Evolutionary conservation across 2,113 vertebrate species (phyloP).

Genomic region (Cheirogaleus medius): DNA sequence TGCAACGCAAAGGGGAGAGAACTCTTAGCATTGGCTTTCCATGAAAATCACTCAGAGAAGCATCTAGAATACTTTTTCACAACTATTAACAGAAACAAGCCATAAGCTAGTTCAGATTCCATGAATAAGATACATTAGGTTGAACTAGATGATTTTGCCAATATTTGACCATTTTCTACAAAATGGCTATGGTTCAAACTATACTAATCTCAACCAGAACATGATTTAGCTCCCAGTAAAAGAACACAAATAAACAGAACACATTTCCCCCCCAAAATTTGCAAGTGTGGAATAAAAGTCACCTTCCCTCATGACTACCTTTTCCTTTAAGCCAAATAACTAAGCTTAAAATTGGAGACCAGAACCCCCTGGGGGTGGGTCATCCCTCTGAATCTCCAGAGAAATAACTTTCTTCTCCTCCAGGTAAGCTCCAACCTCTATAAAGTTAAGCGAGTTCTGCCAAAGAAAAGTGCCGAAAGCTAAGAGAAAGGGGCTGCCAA

Average conservation of each 20-base stretch:
- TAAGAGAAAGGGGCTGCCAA: not conserved
- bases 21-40: not conserved
- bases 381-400: not conserved
- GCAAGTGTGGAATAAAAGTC: not conserved
- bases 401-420: constrained; percentile 31
- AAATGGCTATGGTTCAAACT: not conserved
- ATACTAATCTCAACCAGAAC: constrained; percentile 17
- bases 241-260: constrained; percentile 20
- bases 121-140: not conserved
- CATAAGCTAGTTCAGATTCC: not conserved
- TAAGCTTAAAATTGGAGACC: constrained; percentile 61
- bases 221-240: not conserved
- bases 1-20: constrained; percentile 46
- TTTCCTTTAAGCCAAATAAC: constrained; percentile 71
- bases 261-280: not conserved
- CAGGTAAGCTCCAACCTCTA: constrained; percentile 47
- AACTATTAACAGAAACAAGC: not conserved
- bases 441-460: constrained; percentile 30
- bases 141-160: not conserved
- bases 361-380: not conserved
- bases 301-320: not conserved
- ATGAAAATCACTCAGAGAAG: not conserved
- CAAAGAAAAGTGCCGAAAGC: constrained; percentile 24
- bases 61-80: not conserved
- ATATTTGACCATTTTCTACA: not conserved